Evolutionary conservation across 2,113 vertebrate species (phyloP), one percentile per base, ranked within the genome.

Genomic region (Phylloscopus trochiloides): DNA sequence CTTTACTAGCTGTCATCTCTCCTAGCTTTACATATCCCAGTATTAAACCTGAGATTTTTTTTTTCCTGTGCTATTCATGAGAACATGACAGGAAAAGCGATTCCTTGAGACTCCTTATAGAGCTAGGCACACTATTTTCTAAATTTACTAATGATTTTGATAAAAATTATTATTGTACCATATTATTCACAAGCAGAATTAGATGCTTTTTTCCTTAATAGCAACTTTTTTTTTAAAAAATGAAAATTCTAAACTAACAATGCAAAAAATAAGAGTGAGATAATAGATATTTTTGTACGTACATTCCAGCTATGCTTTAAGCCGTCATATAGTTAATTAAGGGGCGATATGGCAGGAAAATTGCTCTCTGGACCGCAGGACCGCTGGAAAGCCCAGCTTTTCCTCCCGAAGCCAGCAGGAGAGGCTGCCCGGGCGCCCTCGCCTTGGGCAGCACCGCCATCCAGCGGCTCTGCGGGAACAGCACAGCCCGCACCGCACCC

Each of bases 341-440:
- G 7, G 22, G 11, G 38, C 34, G 5, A 1, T 2, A 4, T 0
- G n/a, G 38, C 5, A 20, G 11, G 4, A 20, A 32, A 52, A 9
- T 4, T 17, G 18, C 2, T 38, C 63, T 17, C 11, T 3, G 18
- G 28, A 38, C 26, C 9, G 6, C 6, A 10, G 4, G 2, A 14
- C 28, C 9, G 4, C 8, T 10, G 3, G 1, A 9, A 18, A 10
- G 50, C 17, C 3, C 4, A 7, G 10, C 2, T 25, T 76, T n/a
- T 24, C 17, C 32, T 14, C 15, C 17, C 3, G 13, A 2, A 1
- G 6, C 25, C 15, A 26, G 25, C 28, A 5, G 52, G 4, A 28
- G 34, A 18, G 28, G 51, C 42, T 10, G 51, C n/a, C 16, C n/a
- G 14, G 17, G 32, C 8, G 12, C 8, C 9, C 59, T 86, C 61